Evolutionary conservation across 2,113 vertebrate species (phyloP), one percentile per base, ranked within the genome.

Genomic region (Rhinopomastus cyanomelas): DNA sequence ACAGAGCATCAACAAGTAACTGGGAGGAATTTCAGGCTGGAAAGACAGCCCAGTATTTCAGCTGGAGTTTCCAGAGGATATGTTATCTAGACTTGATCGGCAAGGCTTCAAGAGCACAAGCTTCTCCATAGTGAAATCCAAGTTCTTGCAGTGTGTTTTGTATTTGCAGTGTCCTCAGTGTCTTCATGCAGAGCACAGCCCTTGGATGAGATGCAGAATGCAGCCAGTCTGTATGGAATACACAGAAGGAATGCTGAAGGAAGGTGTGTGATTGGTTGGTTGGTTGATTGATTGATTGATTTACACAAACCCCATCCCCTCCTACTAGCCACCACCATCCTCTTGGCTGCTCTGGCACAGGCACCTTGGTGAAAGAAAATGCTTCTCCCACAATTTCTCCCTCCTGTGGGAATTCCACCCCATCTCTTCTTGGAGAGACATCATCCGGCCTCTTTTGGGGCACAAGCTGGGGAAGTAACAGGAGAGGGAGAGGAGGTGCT

Each of bases 401-500:
- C 42, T 76, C 53, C 46, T 52, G 3, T 32, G 37, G 67, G 74
- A 64, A 80, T 90, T 26, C 76, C 27, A 37, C 18, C 36, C 37
- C 66, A 86, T 68, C 61, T 89, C 42, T 44, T 68, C 48, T 42
- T n/a, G 20, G 59, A 42, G 68, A 81, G n/a, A 23, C 9, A 48
- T 23, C 44, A 8, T 26, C 16, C 36, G 64, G 21, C 59, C 73
- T 53, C 23, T 69, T 11, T n/a, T 10, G 52, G 86, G 90, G 81
- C 37, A 51, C n/a, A 25, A 19, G 42, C 69, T 57, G 48, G 71
- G 26, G 86, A 85, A 44, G 62, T 73, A 4, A 0, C n/a, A 25
- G 69, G 62, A 60, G 53, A 86, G 73, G 83, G 84, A 51, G 59
- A 61, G 90, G 79, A 87, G 64, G 84, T 84, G 65, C 69, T 88